Evolutionary conservation across 2,113 vertebrate genomes (phyloP).

Genomic region (Oreochromis niloticus): DNA sequence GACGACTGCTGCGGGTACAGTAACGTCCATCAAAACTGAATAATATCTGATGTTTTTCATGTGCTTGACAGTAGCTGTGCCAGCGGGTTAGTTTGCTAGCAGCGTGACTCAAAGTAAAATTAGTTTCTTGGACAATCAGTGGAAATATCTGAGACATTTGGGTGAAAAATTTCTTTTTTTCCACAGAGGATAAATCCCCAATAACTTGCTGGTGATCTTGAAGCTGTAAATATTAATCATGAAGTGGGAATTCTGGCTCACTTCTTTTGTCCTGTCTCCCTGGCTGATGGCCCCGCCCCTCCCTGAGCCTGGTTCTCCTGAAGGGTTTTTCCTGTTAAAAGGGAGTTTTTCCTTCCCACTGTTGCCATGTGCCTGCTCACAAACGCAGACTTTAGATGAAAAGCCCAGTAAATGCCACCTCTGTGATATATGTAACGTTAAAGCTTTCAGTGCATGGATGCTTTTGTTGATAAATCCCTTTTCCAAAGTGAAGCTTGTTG

Average conservation of each 20-base stretch:
- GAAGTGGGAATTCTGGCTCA: not conserved
- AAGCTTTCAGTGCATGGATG: not conserved
- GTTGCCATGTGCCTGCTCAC: not conserved
- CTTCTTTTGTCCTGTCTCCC: not conserved
- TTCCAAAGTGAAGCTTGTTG: not conserved
- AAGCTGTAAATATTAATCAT: not conserved
- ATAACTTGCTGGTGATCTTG: not conserved
- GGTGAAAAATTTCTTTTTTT: not conserved
- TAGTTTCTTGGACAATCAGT: not conserved
- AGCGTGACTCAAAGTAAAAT: fast-evolving
- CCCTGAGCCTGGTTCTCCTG: not conserved
- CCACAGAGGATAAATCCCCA: not conserved
- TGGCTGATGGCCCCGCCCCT: not conserved
- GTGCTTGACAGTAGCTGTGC: not conserved
- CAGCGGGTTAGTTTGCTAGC: not conserved
- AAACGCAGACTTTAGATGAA: not conserved
- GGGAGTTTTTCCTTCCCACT: not conserved
- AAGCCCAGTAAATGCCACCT: not conserved
- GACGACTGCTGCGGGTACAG: not conserved
- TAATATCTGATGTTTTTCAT: not conserved
- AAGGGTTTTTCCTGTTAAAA: not conserved
- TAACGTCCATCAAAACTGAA: not conserved
- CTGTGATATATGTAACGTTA: not conserved
- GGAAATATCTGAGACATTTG: not conserved
- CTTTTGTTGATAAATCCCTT: not conserved